These are phyloP conservation scores for Salvelinus fontinalis DNA, from an alignment of 2,113 vertebrate genomes.

Conservation along the genomic window DNA sequence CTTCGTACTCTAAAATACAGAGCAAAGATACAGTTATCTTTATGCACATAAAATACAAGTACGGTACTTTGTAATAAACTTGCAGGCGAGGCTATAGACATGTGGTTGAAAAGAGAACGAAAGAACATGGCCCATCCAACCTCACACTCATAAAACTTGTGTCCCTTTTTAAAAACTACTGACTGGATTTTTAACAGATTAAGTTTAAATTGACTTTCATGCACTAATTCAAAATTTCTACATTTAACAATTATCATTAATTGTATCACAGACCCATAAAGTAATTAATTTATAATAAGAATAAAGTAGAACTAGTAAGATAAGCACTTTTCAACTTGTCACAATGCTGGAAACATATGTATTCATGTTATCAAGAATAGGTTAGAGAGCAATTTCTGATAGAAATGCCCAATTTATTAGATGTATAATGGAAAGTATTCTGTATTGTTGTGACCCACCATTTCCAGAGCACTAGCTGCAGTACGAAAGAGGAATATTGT, in stretches of 20 bases:
- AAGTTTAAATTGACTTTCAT: slow-evolving; percentile 55
- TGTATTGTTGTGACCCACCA: too few relatives aligned
- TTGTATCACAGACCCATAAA: slow-evolving; percentile 32
- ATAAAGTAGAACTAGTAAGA: neutral
- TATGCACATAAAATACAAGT: too few relatives aligned
- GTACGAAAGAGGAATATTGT: too few relatives aligned
- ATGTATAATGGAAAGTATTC: too few relatives aligned
- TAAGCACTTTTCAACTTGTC: neutral
- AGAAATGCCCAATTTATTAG: too few relatives aligned
- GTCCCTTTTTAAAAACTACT: slow-evolving; percentile 19
- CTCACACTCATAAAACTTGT: neutral
- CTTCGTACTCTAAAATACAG: too few relatives aligned
- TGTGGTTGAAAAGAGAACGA: neutral
- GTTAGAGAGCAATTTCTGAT: too few relatives aligned
- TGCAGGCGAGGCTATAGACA: slow-evolving; percentile 1
- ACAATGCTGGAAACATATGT: too few relatives aligned
- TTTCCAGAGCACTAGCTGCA: too few relatives aligned
- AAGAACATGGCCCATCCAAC: slow-evolving; percentile 2
- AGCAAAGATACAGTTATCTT: too few relatives aligned
- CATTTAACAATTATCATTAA: slow-evolving; percentile 46
- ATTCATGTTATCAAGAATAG: too few relatives aligned
- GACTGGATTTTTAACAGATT: slow-evolving; percentile 14
- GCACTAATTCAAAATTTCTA: slow-evolving; percentile 36
- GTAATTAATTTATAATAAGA: slow-evolving; percentile 10
- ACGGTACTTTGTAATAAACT: too few relatives aligned